A percentile compares a stretch with the other conserved stretches of the same genome.
These are phyloP conservation scores for Enoplosus armatus DNA, from an alignment of 2,797 vertebrate species.

Conservation along the genomic window DNA sequence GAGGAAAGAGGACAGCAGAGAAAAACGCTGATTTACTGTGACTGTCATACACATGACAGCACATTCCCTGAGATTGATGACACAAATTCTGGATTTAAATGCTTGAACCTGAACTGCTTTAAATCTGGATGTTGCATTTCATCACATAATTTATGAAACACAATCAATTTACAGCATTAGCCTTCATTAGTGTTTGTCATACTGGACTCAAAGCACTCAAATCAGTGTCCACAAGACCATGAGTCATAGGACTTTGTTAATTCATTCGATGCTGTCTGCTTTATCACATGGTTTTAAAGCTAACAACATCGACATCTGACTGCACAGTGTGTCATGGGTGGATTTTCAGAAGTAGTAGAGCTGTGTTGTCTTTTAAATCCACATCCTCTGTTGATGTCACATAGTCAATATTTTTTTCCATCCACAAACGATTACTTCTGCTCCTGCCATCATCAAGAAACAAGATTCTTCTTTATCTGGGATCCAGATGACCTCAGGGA, in stretches of 20 bases:
- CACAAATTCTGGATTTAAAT: not conserved
- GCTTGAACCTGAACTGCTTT: not conserved
- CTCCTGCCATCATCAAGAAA: constrained; percentile 9
- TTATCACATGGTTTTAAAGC: constrained; percentile 46
- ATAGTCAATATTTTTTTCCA: constrained; percentile 1
- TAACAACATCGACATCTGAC: constrained; percentile 7
- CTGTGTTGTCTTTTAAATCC: not conserved
- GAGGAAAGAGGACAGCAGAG: not conserved
- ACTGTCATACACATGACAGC: not conserved
- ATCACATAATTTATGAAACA: not conserved
- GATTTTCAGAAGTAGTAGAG: constrained; percentile 3
- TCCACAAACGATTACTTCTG: not conserved
- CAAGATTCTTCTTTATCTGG: not conserved
- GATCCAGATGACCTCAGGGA: constrained; percentile 1
- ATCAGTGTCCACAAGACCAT: constrained; percentile 17
- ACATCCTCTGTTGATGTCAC: constrained; percentile 19
- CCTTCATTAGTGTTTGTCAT: constrained; percentile 8
- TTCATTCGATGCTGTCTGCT: constrained; percentile 8
- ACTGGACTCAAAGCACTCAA: not conserved
- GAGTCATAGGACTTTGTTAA: constrained; percentile 34
- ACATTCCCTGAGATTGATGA: not conserved
- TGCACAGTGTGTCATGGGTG: not conserved
- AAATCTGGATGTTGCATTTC: no score
- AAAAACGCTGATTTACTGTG: not conserved
- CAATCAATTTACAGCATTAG: not conserved